Conservation (phyloP, 2,888 invertebrate species). For the Ypsolopha sequella region DNA sequence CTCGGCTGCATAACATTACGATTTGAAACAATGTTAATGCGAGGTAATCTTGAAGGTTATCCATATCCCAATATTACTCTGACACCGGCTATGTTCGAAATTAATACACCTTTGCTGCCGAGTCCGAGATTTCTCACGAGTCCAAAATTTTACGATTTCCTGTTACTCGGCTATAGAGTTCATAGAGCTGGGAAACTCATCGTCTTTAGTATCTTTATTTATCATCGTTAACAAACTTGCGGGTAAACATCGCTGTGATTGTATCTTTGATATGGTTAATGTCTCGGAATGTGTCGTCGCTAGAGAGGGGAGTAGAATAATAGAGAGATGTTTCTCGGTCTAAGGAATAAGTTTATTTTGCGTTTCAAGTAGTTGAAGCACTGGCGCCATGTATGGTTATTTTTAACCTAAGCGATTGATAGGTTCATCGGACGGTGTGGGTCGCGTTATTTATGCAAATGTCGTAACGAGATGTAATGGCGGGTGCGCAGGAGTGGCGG, state of each 20-base stretch:
- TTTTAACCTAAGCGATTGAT: constrained; percentile 54
- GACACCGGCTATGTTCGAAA: background rate
- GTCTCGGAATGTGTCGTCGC: background rate
- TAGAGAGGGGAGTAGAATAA: no score
- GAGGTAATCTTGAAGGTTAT: constrained; percentile 1
- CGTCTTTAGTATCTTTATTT: constrained; percentile 54
- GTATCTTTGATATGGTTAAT: background rate
- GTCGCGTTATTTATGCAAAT: constrained; percentile 65
- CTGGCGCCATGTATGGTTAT: constrained; percentile 30
- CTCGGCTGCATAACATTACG: background rate
- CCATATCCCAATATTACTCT: background rate
- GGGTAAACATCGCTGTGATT: background rate
- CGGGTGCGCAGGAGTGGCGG: constrained; percentile 20
- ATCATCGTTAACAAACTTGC: constrained; percentile 22
- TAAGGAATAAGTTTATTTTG: background rate
- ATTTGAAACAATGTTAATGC: background rate
- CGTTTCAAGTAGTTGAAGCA: background rate
- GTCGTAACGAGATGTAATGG: constrained; percentile 65
- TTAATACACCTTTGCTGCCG: background rate
- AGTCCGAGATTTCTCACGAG: constrained; percentile 47
- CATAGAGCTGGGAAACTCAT: constrained; percentile 28
- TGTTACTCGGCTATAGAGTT: constrained; percentile 42
- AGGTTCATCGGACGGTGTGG: constrained; percentile 45
- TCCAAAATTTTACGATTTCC: constrained; percentile 58
- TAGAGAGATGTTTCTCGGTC: background rate